phyloP scores from a whole-genome alignment of 1,140 invertebrate genomes.

The Drosophila ogumai region DNA sequence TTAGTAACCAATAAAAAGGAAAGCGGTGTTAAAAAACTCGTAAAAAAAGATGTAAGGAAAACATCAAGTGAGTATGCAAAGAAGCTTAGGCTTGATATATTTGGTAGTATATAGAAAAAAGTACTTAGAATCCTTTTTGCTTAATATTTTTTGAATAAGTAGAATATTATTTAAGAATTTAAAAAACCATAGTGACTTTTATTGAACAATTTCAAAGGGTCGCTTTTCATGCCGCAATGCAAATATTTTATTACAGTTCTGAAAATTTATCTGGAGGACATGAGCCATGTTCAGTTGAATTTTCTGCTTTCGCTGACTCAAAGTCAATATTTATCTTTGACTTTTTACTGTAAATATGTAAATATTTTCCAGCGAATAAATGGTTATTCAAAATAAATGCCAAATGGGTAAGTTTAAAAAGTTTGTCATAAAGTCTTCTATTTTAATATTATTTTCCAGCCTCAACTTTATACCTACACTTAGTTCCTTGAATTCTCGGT shows the following conservation, averaged over 20 bases:
- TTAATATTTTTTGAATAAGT: background rate
- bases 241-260: background rate
- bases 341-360: constrained; percentile 13
- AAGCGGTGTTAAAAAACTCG: constrained; percentile 25
- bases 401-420: too few species aligned
- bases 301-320: background rate
- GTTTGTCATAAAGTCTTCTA: background rate
- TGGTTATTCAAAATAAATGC: background rate
- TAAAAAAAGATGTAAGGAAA: background rate
- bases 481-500: background rate
- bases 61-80: background rate
- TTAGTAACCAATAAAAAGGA: constrained; percentile 60
- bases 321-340: constrained; percentile 25
- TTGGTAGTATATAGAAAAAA: background rate
- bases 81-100: background rate
- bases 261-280: background rate
- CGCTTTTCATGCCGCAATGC: too few species aligned
- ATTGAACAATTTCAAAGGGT: background rate
- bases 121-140: background rate
- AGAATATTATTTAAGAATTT: background rate
- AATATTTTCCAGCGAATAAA: constrained; percentile 7
- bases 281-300: background rate
- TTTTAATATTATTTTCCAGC: background rate
- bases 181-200: background rate
- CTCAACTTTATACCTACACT: background rate